A percentile compares a stretch with the other conserved stretches of the same genome.
Evolutionary conservation across 2,797 vertebrate species (phyloP).

Genomic region (Hypotaenidia okinawae): DNA sequence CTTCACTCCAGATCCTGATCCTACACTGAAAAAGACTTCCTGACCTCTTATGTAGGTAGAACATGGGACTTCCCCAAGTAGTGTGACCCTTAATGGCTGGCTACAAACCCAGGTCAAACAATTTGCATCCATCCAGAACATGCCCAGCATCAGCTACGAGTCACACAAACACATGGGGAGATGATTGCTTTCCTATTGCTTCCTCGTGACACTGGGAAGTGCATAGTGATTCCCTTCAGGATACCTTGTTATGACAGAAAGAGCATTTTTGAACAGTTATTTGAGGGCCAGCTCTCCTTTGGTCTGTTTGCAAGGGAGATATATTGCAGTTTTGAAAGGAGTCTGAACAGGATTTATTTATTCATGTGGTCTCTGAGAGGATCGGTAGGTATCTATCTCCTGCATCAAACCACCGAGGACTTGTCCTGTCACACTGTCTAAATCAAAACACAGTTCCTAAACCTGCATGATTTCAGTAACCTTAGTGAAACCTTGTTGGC

Average conservation of each 20-base stretch:
- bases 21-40: background rate
- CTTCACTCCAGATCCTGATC: background rate
- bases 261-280: background rate
- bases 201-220: background rate
- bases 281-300: background rate
- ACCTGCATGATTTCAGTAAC: slow-evolving; percentile 30
- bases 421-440: slow-evolving; percentile 1
- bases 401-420: background rate
- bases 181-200: background rate
- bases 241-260: background rate
- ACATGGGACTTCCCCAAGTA: background rate
- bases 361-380: background rate
- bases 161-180: accelerated
- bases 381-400: background rate
- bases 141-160: background rate
- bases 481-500: slow-evolving; percentile 17
- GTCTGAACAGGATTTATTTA: background rate
- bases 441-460: slow-evolving; percentile 40
- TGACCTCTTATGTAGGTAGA: background rate
- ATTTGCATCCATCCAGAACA: background rate
- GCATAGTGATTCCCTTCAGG: background rate
- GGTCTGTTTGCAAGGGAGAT: background rate
- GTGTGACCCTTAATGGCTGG: accelerated
- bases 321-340: background rate
- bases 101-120: background rate